Percentiles rank a stretch among this genome's conserved stretches.
Evolutionary conservation across 1,140 invertebrate genomes (phyloP).

Genomic region (Leptinotarsa texana): DNA sequence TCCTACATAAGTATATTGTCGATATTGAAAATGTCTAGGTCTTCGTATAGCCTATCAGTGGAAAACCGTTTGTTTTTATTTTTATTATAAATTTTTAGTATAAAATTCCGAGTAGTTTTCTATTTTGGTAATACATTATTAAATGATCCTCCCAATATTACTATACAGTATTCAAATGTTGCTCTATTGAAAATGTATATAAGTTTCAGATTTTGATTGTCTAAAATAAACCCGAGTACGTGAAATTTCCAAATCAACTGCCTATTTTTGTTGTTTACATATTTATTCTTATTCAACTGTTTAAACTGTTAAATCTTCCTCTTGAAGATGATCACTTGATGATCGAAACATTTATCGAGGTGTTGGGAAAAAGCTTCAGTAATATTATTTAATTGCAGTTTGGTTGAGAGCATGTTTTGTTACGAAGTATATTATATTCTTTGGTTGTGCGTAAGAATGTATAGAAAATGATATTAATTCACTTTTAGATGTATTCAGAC

Average conservation of each 20-base stretch:
- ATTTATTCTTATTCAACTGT: neutral
- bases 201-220: neutral
- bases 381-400: neutral
- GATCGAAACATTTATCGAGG: neutral
- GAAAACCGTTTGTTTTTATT: neutral
- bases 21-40: neutral
- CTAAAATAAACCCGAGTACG: too few species aligned
- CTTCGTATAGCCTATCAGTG: neutral
- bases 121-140: neutral
- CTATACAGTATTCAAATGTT: neutral
- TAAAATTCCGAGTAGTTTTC: neutral
- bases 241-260: too few species aligned
- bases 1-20: neutral
- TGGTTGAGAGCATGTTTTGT: conserved; percentile 2
- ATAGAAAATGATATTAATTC: neutral
- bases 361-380: neutral
- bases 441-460: neutral
- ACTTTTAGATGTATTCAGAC: neutral
- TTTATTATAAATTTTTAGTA: neutral
- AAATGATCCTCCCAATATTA: neutral
- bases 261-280: too few species aligned
- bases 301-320: neutral
- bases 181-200: neutral
- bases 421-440: neutral
- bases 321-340: neutral